Evolutionary conservation across 1,140 invertebrate species (phyloP), one percentile per base, ranked within the genome.

Genomic region (Arctopsyche grandis): DNA sequence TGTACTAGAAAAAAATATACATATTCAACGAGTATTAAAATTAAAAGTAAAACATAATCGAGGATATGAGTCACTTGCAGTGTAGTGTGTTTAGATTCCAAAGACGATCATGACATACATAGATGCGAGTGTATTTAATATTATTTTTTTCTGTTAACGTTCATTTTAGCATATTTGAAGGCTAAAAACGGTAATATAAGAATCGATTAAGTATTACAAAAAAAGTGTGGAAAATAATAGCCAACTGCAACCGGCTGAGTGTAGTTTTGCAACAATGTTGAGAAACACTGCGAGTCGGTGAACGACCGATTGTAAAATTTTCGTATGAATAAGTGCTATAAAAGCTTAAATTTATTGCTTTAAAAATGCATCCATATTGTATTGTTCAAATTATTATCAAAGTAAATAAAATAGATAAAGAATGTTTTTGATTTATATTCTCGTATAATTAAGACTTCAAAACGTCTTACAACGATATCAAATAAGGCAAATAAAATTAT

Each of bases 71-170:
- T 66, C 63, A 66, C 24, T 16, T 16, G 58, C 21, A 3, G 29
- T n/a, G 29, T 38, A 7, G 29, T 52, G 16, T 16, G 12, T 12
- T 60, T 60, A 14, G 21, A 60, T 60, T 5, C 22, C 24, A 26
- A 26, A 24, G 63, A 66, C 63, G 63, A 66, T 66, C 63, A 66
- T 66, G 63, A 66, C 63, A 66, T 24, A 66, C 19, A 66, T 63
- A 63, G 7, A 63, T 24, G 48, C 48, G 56, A 38, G 29, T 38
- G 1, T 38, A 38, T 38, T 38, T 38, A 38, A 38, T 38, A 4
- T 38, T 38, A 4, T 38, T 38, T 38, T 7, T 38, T 38, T 38
- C 1, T 38, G 29, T 38, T 38, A 38, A 38, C 29, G 29, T 38
- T 38, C 29, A 38, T 38, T 66, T 29, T 66, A 19, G 48, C 48